Evolutionary conservation across 1,140 invertebrate genomes (phyloP).

Genomic region (Psix sp.): DNA sequence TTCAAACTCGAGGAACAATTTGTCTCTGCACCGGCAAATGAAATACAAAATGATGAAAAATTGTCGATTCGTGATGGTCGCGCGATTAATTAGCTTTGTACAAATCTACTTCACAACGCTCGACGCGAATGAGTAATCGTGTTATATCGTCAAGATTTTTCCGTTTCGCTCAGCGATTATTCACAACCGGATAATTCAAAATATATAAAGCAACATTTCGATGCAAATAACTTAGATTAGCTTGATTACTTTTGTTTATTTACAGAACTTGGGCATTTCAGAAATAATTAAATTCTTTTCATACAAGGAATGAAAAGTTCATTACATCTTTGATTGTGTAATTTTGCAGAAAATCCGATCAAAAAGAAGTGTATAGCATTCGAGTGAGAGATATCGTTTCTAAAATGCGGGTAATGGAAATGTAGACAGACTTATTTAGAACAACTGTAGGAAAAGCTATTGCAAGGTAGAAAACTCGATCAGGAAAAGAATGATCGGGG

Average conservation of each 20-base stretch:
- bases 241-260: too few species aligned
- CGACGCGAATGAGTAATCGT: constrained; percentile 16
- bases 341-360: too few species aligned
- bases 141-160: neutral
- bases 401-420: too few species aligned
- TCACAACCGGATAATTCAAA: neutral
- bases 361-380: too few species aligned
- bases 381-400: too few species aligned
- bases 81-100: constrained; percentile 21
- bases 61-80: constrained; percentile 18
- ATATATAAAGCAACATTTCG: too few species aligned
- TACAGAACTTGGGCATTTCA: too few species aligned
- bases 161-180: neutral
- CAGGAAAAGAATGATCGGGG: constrained; percentile 21
- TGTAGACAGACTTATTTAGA: neutral
- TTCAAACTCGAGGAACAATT: constrained; percentile 22
- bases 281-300: too few species aligned
- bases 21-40: constrained; percentile 6
- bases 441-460: constrained; percentile 1
- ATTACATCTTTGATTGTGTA: too few species aligned
- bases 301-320: too few species aligned
- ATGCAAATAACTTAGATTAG: too few species aligned
- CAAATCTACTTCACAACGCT: constrained; percentile 2
- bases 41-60: constrained; percentile 38
- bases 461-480: constrained; percentile 18